Conservation (phyloP, 2,797 vertebrate genomes). For the Phrynocephalus forsythii region DNA sequence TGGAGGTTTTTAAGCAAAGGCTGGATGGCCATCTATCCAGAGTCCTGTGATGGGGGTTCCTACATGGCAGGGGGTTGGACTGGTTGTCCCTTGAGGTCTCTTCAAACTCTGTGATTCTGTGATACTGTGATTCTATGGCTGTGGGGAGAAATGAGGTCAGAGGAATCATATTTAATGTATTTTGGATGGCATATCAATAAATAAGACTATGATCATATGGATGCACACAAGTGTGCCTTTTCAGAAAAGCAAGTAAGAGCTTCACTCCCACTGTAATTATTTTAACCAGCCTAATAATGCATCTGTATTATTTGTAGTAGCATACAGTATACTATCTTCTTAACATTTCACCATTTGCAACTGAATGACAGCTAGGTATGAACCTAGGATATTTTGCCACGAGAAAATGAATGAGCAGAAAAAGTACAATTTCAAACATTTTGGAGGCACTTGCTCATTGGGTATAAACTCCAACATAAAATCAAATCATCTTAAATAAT, state of each 20-base stretch:
- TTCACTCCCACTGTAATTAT: neutral
- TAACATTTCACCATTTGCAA: neutral
- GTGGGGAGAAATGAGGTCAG: neutral
- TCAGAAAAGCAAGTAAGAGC: neutral
- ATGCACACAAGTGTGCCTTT: neutral
- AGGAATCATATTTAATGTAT: neutral
- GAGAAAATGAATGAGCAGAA: neutral
- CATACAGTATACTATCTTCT: neutral
- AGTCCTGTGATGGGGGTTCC: no score
- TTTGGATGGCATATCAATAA: no score
- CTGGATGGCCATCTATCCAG: no score
- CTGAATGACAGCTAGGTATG: neutral
- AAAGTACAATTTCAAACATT: neutral
- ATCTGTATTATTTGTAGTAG: neutral
- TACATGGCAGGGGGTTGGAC: no score
- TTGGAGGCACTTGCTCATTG: neutral
- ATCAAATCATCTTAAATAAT: neutral
- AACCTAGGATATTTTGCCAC: neutral
- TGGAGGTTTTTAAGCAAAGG: no score
- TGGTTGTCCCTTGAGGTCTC: no score
- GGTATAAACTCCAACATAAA: neutral
- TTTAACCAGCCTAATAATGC: neutral
- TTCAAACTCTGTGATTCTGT: no score
- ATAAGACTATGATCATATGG: no score
- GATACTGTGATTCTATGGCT: no score